phyloP scores from a whole-genome alignment of 30 jellyfish, hydroid and myxozoan species.

The Aurelia aurita complex sp. Pacific region DNA sequence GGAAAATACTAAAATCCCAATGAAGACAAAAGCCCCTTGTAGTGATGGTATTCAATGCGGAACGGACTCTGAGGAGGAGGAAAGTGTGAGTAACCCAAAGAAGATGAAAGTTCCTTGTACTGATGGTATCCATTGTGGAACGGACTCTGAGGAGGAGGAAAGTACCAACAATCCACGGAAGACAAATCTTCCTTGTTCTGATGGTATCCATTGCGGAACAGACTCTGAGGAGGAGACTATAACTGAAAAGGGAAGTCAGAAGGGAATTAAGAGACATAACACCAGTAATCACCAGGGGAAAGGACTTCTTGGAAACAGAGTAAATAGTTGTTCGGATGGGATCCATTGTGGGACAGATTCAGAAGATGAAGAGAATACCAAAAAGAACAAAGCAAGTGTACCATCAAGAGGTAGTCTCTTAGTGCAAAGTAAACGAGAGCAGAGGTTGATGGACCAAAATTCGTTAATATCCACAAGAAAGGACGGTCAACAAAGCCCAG shows the following conservation, averaged over 20 bases:
- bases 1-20: neutral
- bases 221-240: constrained; percentile 64
- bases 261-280: too few relatives aligned
- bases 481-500: neutral
- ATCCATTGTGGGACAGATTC: constrained; percentile 66
- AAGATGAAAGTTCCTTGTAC: neutral
- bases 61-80: constrained; percentile 53
- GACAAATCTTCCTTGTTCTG: constrained; percentile 32
- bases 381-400: neutral
- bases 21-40: constrained; percentile 14
- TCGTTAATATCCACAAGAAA: neutral
- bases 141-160: constrained; percentile 32
- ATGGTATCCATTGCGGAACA: constrained; percentile 84
- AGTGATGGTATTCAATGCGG: constrained; percentile 75
- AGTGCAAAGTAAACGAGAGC: neutral
- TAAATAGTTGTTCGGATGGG: constrained; percentile 13
- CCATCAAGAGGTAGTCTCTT: neutral
- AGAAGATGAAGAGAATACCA: constrained; percentile 49
- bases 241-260: too few relatives aligned
- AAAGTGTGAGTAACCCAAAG: neutral
- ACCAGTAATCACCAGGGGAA: too few relatives aligned
- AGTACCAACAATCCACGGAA: neutral
- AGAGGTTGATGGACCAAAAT: neutral
- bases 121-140: constrained; percentile 11
- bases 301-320: neutral